phyloP scores from a whole-genome alignment of 2,113 vertebrate genomes.

The Phocoena phocoena region DNA sequence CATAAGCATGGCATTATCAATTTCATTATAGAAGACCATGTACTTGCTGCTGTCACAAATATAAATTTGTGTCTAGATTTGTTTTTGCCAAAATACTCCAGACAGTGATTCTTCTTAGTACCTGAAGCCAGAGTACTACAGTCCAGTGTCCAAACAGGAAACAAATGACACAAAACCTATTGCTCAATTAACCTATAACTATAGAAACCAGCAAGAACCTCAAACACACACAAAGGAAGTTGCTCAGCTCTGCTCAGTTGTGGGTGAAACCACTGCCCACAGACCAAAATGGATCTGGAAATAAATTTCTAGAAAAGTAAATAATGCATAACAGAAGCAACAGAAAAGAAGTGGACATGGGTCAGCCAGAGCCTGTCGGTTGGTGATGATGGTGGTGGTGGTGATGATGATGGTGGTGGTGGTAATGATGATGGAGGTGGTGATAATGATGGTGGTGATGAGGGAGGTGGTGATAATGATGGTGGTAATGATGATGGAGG shows the following conservation, averaged over 20 bases:
- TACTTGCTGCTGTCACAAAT: not conserved
- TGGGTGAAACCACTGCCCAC: not conserved
- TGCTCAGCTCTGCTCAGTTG: not conserved
- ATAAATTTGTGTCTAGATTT: not conserved
- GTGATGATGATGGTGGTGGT: not conserved
- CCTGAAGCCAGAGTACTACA: not conserved
- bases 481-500: too few species aligned
- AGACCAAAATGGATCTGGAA: not conserved
- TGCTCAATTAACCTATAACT: not conserved
- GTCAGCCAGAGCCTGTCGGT: not conserved
- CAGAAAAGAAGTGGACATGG: not conserved
- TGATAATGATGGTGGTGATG: not conserved
- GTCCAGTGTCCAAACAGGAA: not conserved
- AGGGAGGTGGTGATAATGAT: too few species aligned
- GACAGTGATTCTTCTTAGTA: not conserved
- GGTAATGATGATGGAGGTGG: not conserved
- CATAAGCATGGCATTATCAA: not conserved
- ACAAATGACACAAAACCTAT: not conserved
- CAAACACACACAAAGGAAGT: not conserved
- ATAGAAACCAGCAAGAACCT: not conserved
- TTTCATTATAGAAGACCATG: not conserved
- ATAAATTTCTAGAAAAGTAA: not conserved
- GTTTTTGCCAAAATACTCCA: conserved; percentile 3
- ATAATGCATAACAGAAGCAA: not conserved
- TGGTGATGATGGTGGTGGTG: too few species aligned